Evolutionary conservation across 2,888 invertebrate species (phyloP), one percentile per base, ranked within the genome.

Genomic region (Synanthedon myopaeformis): DNA sequence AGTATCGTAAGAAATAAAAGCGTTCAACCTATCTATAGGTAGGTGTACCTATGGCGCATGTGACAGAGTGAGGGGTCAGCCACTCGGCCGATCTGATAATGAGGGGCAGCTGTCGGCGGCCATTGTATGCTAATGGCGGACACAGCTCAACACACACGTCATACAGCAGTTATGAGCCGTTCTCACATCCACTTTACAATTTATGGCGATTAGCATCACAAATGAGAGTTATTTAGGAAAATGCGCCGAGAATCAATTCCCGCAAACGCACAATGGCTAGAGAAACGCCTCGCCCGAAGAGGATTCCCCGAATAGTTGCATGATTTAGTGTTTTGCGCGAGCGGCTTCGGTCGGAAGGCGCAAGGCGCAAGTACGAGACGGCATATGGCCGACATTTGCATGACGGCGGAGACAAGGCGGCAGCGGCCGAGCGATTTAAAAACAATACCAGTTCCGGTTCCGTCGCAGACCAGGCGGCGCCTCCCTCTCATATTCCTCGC

Each of bases 391-490:
- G 45, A 45, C 45, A 45, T 45, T 45, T 14, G 45, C 45, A 35
- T 45, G 45, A 45, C 45, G 45, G 10, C 14, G 45, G 45, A 45
- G 45, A 45, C 45, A 45, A 14, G n/a, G 13, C 45, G 45, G 45
- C 45, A 45, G 45, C 45, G 14, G 45, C n/a, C n/a, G 17, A 14
- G 13, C 49, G 61, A 68, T 65, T 69, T 71, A 58, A 69, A 72
- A 70, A 74, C 74, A 74, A 74, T 74, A 65, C 35, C 69, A 62
- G 69, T 70, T 72, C 72, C 73, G 73, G 67, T 74, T 70, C 53
- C 49, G 55, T 55, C 56, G 67, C 73, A 74, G 73, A 71, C 74
- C 66, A 55, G 56, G 66, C 65, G 74, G 67, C 70, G 74, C 71
- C 69, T 56, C 53, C 52, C 51, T 53, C 35, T 35, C 35, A 35